Evolutionary conservation across 1,140 invertebrate species (phyloP).

Genomic region (Drosophila littoralis): DNA sequence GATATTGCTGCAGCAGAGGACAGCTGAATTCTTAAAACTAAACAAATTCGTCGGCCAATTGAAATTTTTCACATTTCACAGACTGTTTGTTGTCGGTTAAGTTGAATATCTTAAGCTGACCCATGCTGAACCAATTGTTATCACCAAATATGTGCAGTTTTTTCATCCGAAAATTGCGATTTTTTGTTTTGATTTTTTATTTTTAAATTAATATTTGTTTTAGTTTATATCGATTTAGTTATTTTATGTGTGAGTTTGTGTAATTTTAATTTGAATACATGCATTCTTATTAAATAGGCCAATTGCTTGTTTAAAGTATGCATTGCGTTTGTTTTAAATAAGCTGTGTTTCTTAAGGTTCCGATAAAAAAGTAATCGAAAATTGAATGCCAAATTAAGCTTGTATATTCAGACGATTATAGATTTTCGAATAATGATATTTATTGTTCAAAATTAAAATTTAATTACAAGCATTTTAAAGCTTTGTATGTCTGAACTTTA

Average conservation of each 20-base stretch:
- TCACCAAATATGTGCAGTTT: slow-evolving; percentile 19
- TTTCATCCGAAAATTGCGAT: not conserved
- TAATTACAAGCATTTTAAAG: too few species aligned
- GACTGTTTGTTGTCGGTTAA: not conserved
- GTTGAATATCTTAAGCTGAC: not conserved
- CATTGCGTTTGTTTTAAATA: not conserved
- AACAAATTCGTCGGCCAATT: slow-evolving; percentile 5
- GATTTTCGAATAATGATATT: not conserved
- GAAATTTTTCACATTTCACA: not conserved
- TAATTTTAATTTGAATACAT: slow-evolving; percentile 23
- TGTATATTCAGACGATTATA: not conserved
- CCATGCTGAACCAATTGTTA: slow-evolving; percentile 10
- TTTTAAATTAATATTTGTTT: slow-evolving; percentile 2
- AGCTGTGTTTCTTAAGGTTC: slow-evolving; percentile 11
- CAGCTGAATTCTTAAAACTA: slow-evolving; percentile 9
- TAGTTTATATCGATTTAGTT: slow-evolving; percentile 13
- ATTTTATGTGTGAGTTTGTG: slow-evolving; percentile 12
- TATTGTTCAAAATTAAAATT: too few species aligned
- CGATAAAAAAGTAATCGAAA: not conserved
- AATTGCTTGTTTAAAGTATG: slow-evolving; percentile 4
- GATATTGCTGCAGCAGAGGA: slow-evolving; percentile 3
- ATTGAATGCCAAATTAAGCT: too few species aligned
- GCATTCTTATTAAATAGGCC: slow-evolving; percentile 5
- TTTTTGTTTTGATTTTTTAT: not conserved
- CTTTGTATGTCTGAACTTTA: too few species aligned